Evolutionary conservation across 2,113 vertebrate genomes (phyloP).

Genomic region (Trichechus manatus): DNA sequence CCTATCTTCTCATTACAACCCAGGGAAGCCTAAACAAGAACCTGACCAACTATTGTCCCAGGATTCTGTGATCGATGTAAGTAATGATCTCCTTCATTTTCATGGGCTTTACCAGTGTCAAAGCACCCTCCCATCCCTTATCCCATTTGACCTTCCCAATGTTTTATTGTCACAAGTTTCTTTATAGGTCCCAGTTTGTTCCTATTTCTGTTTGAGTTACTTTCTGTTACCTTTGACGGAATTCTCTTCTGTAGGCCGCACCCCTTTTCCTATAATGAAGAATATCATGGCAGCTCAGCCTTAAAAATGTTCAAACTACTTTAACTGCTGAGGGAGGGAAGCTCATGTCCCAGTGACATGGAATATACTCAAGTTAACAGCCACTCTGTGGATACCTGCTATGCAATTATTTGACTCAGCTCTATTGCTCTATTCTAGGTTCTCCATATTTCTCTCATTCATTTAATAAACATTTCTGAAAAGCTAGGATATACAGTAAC

Average conservation of each 20-base stretch:
- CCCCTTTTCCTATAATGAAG: background rate
- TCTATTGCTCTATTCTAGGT: accelerated
- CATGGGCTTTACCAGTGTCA: background rate
- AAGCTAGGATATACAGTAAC: background rate
- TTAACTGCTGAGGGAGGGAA: accelerated
- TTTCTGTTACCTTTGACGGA: background rate
- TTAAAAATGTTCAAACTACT: background rate
- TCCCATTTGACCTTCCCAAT: background rate
- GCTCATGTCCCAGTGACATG: background rate
- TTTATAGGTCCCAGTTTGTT: background rate
- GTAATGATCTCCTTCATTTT: no score
- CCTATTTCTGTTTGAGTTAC: background rate
- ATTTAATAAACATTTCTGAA: background rate
- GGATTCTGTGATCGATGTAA: accelerated
- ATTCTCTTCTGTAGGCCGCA: accelerated
- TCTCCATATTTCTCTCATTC: background rate
- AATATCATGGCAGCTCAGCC: background rate
- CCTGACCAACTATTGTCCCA: accelerated
- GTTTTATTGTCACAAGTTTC: background rate
- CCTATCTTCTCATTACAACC: background rate
- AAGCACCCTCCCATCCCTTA: accelerated
- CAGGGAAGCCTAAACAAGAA: no score
- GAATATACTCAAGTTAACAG: background rate
- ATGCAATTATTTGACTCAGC: background rate
- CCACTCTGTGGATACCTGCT: accelerated